Conservation (phyloP, 1,140 invertebrate genomes). For the Macrotrachela quadricornifera region DNA sequence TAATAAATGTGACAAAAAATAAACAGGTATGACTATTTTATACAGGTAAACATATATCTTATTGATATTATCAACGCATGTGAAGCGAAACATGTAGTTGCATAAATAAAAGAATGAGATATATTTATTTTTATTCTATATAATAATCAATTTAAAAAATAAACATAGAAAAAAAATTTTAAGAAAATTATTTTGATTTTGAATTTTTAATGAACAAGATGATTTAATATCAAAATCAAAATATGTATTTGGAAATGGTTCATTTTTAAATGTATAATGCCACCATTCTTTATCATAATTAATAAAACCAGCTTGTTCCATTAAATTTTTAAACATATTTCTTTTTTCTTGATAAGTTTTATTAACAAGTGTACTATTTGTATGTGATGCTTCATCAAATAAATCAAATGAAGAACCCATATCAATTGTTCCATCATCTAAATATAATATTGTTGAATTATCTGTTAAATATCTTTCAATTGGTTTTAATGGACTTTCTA, state of each 20-base stretch:
- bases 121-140: too few relatives aligned
- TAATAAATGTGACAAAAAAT: too few relatives aligned
- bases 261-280: neutral
- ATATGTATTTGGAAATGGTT: constrained; percentile 1
- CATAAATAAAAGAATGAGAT: too few relatives aligned
- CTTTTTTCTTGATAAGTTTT: neutral
- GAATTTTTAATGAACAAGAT: too few relatives aligned
- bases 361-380: neutral
- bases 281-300: constrained; percentile 3
- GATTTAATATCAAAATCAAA: constrained; percentile 1
- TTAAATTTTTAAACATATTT: neutral
- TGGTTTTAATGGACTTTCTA: neutral
- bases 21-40: too few relatives aligned
- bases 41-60: too few relatives aligned
- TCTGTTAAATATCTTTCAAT: neutral
- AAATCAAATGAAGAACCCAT: constrained; percentile 1
- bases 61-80: too few relatives aligned
- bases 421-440: neutral
- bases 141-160: too few relatives aligned
- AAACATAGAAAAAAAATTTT: too few relatives aligned
- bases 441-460: neutral
- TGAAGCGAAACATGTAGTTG: too few relatives aligned
- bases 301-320: constrained; percentile 1
- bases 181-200: too few relatives aligned
- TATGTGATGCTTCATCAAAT: neutral